Conservation (phyloP, 2,113 vertebrate genomes). For the Oreochromis niloticus region DNA sequence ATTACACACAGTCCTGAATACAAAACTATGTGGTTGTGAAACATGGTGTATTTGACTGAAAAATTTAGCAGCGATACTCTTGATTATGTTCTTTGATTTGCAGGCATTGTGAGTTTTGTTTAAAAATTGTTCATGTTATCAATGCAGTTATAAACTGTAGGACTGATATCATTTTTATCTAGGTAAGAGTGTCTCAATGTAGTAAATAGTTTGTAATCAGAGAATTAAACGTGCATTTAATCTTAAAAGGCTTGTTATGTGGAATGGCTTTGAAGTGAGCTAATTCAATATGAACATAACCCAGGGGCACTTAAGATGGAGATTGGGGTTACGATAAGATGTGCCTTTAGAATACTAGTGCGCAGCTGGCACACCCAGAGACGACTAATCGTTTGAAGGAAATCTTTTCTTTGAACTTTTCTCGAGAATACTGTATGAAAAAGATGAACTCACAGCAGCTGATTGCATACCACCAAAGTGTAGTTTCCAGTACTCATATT, state of each 20-base stretch:
- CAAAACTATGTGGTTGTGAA: neutral
- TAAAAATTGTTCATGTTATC: neutral
- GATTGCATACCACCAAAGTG: neutral
- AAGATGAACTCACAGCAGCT: neutral
- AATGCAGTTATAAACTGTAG: neutral
- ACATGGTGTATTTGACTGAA: neutral
- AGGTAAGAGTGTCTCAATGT: conserved; percentile 22
- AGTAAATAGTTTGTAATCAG: conserved; percentile 56
- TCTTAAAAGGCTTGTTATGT: conserved; percentile 60
- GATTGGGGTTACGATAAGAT: conserved; percentile 51
- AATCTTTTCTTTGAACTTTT: conserved; percentile 43
- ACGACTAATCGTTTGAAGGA: conserved; percentile 31
- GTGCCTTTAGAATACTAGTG: conserved; percentile 27
- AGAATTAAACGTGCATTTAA: conserved; percentile 66
- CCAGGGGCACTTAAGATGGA: conserved; percentile 58
- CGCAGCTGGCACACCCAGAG: conserved; percentile 2
- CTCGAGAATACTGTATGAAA: neutral
- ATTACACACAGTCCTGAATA: neutral
- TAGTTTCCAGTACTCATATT: neutral
- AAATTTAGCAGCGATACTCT: neutral
- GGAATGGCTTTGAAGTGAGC: conserved; percentile 70
- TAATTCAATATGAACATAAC: conserved; percentile 75
- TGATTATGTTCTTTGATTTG: neutral
- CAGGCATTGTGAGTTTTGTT: neutral
- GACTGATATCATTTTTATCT: conserved; percentile 14